A percentile compares a stretch with the other conserved stretches of the same genome.
Evolutionary conservation across 2,797 vertebrate species (phyloP).

Genomic region (Parambassis ranga): DNA sequence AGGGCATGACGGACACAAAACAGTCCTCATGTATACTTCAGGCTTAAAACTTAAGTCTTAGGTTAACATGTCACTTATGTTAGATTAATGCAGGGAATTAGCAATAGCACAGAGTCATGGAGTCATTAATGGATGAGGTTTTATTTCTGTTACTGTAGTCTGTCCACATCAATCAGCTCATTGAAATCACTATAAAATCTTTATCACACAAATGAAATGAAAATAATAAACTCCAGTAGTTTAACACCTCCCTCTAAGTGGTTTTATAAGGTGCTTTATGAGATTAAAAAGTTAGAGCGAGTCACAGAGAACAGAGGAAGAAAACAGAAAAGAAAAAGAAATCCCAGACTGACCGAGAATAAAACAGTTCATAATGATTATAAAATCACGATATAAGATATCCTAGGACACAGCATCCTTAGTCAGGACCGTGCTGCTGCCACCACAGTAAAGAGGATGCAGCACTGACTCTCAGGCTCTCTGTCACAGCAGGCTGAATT

Average conservation of each 20-base stretch:
- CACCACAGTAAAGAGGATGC: neutral
- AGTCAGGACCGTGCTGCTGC: no score
- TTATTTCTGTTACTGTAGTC: neutral
- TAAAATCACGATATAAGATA: no score
- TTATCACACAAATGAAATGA: constrained; percentile 17
- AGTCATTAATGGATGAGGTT: no score
- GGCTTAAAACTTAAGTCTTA: neutral
- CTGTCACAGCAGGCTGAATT: neutral
- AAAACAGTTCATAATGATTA: no score
- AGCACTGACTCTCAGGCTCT: neutral
- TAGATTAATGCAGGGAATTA: neutral
- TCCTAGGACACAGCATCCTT: no score
- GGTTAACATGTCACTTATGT: neutral
- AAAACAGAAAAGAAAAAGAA: no score
- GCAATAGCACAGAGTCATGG: no score
- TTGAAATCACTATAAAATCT: neutral
- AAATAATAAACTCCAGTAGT: constrained; percentile 1
- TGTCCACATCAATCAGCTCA: constrained; percentile 1
- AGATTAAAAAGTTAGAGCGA: no score
- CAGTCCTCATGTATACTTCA: constrained; percentile 1
- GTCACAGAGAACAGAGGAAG: no score
- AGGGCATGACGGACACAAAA: neutral
- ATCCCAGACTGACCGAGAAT: no score
- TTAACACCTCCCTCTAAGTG: constrained; percentile 11
- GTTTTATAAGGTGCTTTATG: constrained; percentile 15